Conservation (phyloP, 2,888 invertebrate species). For the Patella ulyssiponensis region DNA sequence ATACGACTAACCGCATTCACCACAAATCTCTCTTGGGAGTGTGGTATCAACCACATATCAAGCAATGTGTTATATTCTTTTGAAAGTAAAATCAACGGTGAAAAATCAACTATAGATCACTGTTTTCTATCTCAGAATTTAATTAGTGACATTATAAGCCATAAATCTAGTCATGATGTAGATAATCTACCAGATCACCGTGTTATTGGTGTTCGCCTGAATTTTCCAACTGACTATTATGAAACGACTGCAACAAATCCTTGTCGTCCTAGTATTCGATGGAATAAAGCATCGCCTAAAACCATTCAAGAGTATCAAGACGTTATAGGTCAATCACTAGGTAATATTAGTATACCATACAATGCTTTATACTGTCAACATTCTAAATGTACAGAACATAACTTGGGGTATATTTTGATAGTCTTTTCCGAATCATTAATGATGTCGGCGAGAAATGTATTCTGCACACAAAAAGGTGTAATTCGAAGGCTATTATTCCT, state of each 20-base stretch:
- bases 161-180: background rate
- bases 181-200: background rate
- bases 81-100: background rate
- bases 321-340: background rate
- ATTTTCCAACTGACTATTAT: background rate
- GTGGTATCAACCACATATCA: background rate
- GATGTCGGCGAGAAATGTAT: background rate
- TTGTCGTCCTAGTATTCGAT: background rate
- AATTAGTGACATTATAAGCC: background rate
- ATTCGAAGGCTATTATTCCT: background rate
- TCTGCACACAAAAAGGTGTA: background rate
- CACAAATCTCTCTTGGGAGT: background rate
- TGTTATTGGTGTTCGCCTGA: background rate
- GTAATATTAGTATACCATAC: background rate
- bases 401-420: background rate
- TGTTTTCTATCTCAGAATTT: background rate
- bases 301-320: background rate
- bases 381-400: background rate
- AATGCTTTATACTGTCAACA: background rate
- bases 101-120: background rate
- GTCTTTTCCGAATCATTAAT: background rate
- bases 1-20: background rate
- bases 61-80: background rate
- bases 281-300: background rate
- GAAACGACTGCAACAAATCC: background rate